phyloP scores from a whole-genome alignment of 2,113 vertebrate genomes.

The Pomatostomus ruficeps region DNA sequence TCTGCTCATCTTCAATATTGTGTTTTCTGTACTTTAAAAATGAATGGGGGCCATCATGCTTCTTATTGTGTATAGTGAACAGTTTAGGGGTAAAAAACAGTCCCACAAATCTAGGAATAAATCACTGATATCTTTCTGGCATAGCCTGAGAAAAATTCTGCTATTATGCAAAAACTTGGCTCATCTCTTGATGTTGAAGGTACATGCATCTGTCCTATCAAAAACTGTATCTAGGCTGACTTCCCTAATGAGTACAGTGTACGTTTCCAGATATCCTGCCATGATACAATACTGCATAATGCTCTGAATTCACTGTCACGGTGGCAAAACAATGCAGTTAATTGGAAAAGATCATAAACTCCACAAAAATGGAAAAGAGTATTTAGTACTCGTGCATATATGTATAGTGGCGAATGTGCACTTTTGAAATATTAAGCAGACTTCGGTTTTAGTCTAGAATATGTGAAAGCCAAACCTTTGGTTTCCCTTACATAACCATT shows the following conservation, averaged over 20 bases:
- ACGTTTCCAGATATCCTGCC: background rate
- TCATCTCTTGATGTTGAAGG: background rate
- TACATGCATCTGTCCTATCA: background rate
- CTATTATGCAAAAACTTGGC: background rate
- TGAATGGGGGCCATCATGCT: background rate
- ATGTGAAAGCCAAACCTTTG: background rate
- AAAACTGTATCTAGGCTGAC: background rate
- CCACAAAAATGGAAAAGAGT: background rate
- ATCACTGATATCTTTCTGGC: background rate
- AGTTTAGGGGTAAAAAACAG: background rate
- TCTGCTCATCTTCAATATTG: background rate
- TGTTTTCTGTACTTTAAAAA: background rate
- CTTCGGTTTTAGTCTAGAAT: background rate
- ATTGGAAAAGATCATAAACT: background rate
- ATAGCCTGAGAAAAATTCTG: background rate
- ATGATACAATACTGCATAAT: background rate
- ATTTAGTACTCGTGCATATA: background rate
- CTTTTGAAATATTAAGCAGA: background rate
- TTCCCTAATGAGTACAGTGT: background rate
- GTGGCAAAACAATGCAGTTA: background rate
- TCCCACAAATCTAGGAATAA: background rate
- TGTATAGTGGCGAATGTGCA: background rate
- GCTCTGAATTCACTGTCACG: background rate
- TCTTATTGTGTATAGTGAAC: background rate
- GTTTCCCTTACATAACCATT: background rate